phyloP scores from a whole-genome alignment of 2,888 invertebrate genomes.

The Mactromeris polynyma region DNA sequence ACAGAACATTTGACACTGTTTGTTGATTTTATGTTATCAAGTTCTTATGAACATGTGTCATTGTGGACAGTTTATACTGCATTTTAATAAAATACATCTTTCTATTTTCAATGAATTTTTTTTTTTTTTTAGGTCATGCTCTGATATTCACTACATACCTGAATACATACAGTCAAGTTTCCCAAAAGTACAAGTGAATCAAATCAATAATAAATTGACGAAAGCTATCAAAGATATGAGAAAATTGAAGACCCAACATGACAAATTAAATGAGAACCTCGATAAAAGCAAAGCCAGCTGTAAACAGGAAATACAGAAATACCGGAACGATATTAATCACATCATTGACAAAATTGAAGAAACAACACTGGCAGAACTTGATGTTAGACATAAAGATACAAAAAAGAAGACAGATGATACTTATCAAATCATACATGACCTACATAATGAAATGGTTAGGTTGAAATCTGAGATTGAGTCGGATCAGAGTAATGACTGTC shows the following conservation, averaged over 20 bases:
- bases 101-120: no score
- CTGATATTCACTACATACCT: not conserved
- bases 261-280: not conserved
- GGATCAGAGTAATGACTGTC: not conserved
- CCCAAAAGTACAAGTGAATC: not conserved
- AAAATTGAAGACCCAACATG: not conserved
- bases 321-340: not conserved
- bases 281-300: not conserved
- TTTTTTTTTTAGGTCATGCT: not conserved
- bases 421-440: not conserved
- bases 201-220: not conserved
- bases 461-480: not conserved
- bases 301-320: not conserved
- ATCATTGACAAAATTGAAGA: not conserved
- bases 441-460: not conserved
- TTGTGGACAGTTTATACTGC: no score
- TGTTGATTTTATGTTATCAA: no score
- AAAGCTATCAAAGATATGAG: not conserved
- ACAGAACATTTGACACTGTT: no score
- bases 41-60: no score
- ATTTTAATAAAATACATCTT: no score
- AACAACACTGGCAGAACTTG: not conserved
- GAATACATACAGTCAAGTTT: not conserved
- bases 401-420: not conserved
- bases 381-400: not conserved